Evolutionary conservation across 2,797 vertebrate genomes (phyloP).

Genomic region (Carcharodon carcharias): DNA sequence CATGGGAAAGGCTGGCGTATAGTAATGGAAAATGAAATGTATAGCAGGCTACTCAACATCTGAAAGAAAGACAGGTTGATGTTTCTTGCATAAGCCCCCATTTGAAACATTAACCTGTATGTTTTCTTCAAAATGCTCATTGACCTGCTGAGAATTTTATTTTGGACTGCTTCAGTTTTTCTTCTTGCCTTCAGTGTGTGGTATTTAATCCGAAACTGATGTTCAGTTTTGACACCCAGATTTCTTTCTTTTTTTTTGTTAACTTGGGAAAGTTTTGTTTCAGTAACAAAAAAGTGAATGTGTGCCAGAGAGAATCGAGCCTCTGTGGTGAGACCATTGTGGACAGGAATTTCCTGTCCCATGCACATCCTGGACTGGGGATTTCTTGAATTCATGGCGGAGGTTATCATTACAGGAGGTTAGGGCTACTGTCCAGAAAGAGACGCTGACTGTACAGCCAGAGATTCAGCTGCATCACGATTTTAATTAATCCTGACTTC

Average conservation of each 20-base stretch:
- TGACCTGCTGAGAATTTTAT: neutral
- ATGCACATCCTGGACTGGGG: neutral
- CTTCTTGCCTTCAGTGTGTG: no score
- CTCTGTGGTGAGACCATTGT: neutral
- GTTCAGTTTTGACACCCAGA: slow-evolving; percentile 1
- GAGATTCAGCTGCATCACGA: neutral
- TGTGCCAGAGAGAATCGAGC: neutral
- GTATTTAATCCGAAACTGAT: neutral
- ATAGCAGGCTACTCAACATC: neutral
- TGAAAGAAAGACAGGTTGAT: neutral
- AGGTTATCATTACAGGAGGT: slow-evolving; percentile 14
- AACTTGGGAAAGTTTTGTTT: neutral
- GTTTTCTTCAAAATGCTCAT: neutral
- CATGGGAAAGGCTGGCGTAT: neutral
- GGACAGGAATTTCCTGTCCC: slow-evolving; percentile 15
- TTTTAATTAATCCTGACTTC: neutral
- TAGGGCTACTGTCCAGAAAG: neutral
- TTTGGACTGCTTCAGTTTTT: neutral
- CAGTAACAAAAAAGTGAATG: neutral
- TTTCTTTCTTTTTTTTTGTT: neutral
- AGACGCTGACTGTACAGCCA: neutral
- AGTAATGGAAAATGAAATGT: slow-evolving; percentile 15
- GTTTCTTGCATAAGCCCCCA: neutral
- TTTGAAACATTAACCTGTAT: neutral
- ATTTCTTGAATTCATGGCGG: neutral